These are phyloP conservation scores for Arion vulgaris DNA, from an alignment of 1,140 invertebrate genomes.

Conservation along the genomic window DNA sequence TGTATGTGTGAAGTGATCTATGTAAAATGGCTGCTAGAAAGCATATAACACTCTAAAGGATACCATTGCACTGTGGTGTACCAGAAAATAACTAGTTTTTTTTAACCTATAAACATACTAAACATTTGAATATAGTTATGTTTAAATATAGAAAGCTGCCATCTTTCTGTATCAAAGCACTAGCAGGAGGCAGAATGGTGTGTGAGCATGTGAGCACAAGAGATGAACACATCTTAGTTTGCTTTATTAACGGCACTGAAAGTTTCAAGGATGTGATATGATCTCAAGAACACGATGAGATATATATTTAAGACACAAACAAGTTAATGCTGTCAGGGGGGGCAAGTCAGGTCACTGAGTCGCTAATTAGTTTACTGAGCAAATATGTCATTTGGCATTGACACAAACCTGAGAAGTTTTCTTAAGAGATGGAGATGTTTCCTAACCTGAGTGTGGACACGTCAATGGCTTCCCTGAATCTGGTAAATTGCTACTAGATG, in stretches of 20 bases:
- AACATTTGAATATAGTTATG: too few species aligned
- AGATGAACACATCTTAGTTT: not conserved
- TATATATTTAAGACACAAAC: not conserved
- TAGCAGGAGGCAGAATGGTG: too few species aligned
- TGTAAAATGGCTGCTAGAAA: too few species aligned
- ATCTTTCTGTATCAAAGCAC: too few species aligned
- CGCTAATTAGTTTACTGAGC: not conserved
- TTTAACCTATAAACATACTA: too few species aligned
- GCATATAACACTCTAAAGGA: too few species aligned
- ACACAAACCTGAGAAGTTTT: constrained; percentile 73
- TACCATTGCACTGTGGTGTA: too few species aligned
- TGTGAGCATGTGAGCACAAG: too few species aligned
- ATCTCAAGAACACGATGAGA: not conserved
- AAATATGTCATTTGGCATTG: constrained; percentile 66
- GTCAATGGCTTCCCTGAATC: constrained; percentile 7
- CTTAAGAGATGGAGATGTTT: constrained; percentile 64
- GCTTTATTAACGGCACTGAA: too few species aligned
- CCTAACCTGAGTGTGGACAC: constrained; percentile 52
- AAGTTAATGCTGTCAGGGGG: not conserved
- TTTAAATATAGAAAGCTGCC: too few species aligned
- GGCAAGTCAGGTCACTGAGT: not conserved
- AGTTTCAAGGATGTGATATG: not conserved
- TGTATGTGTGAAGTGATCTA: too few species aligned
- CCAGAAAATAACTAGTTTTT: too few species aligned
- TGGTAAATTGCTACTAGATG: constrained; percentile 27